A percentile compares a stretch with the other conserved stretches of the same genome.
These are phyloP conservation scores for Camarhynchus parvulus DNA, from an alignment of 2,113 vertebrate genomes.

Conservation along the genomic window DNA sequence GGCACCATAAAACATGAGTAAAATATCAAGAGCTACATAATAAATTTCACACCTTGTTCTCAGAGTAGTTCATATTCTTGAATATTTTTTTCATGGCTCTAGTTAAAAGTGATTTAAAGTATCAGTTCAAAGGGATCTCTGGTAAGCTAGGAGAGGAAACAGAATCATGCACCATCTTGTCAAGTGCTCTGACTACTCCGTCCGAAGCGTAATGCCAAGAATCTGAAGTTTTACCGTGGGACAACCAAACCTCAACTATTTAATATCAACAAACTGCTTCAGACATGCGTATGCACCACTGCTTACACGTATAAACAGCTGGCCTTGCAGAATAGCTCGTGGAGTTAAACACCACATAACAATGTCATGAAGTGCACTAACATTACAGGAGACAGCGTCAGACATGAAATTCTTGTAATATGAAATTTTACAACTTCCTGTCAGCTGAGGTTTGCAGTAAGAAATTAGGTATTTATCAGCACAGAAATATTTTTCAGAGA, in stretches of 20 bases:
- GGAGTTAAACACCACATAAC: constrained; percentile 45
- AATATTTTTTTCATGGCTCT: background rate
- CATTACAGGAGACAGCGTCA: background rate
- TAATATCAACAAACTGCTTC: background rate
- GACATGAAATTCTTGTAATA: constrained; percentile 6
- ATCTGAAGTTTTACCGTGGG: background rate
- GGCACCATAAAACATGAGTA: constrained; percentile 11
- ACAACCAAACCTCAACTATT: background rate
- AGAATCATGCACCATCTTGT: constrained; percentile 50
- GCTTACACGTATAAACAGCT: background rate
- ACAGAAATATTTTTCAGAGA: background rate
- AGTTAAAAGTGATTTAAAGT: constrained; percentile 2
- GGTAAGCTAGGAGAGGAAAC: constrained; percentile 24
- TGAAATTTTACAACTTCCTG: constrained; percentile 26
- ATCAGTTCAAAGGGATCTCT: constrained; percentile 21
- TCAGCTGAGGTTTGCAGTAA: constrained; percentile 14
- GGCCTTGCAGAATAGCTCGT: background rate
- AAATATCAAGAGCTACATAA: constrained; percentile 14
- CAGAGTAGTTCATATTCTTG: background rate
- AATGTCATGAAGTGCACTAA: constrained; percentile 21
- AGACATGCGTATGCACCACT: background rate
- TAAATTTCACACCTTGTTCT: constrained; percentile 46
- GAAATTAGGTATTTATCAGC: background rate
- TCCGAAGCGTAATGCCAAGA: background rate
- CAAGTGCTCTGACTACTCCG: background rate